Percentiles rank a stretch among this genome's conserved stretches.
Conservation (phyloP, 2,888 invertebrate species). For the Leptinotarsa juncta region DNA sequence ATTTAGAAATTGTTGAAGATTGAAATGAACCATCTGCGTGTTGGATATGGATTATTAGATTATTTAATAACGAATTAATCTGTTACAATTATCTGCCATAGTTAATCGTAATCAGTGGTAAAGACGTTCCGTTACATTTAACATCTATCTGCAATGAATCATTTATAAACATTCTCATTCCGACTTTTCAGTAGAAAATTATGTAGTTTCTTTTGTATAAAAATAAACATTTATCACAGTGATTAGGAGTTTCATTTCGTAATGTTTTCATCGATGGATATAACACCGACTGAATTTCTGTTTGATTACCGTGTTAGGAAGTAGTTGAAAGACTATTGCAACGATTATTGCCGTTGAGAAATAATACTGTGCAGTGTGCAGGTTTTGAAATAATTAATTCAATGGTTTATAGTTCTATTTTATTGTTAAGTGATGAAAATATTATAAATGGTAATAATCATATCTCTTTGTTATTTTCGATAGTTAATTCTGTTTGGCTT, state of each 20-base stretch:
- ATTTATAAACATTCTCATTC: not conserved
- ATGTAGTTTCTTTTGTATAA: constrained; percentile 10
- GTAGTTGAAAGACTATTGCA: constrained; percentile 9
- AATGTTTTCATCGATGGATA: not conserved
- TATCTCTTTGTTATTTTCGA: not conserved
- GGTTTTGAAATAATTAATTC: not conserved
- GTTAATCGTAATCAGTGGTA: not conserved
- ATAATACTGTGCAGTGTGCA: not conserved
- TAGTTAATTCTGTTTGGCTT: not conserved
- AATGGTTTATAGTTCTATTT: not conserved
- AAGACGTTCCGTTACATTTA: constrained; percentile 8
- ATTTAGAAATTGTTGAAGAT: not conserved
- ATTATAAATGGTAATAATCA: not conserved
- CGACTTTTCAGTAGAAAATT: not conserved
- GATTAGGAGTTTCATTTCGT: not conserved
- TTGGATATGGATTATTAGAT: not conserved
- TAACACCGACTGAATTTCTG: not conserved
- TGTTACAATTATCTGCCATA: not conserved
- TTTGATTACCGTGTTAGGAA: constrained; percentile 2
- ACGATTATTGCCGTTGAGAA: constrained; percentile 8
- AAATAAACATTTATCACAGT: not conserved
- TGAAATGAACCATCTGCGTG: not conserved
- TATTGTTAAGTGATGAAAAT: not conserved
- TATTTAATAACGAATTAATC: not conserved
- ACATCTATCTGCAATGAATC: not conserved